These are phyloP conservation scores for Drosophila greeni DNA, from an alignment of 2,888 invertebrate genomes.

Conservation along the genomic window DNA sequence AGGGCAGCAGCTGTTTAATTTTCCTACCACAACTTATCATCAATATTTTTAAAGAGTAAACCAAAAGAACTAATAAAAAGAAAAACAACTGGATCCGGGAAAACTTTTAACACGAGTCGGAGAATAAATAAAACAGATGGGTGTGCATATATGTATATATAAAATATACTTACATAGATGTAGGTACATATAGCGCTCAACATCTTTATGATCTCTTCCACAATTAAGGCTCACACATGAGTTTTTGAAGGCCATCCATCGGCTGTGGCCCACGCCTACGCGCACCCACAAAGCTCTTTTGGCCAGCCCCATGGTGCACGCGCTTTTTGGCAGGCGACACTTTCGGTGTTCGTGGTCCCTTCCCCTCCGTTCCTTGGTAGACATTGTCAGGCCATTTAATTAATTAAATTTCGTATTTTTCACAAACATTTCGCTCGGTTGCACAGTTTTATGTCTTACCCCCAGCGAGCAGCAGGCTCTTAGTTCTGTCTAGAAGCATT, in stretches of 20 bases:
- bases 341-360: conserved; percentile 39
- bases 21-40: conserved; percentile 1
- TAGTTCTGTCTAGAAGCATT: conserved; percentile 29
- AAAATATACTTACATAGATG: conserved; percentile 11
- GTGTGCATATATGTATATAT: conserved; percentile 9
- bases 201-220: conserved; percentile 49
- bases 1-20: conserved; percentile 8
- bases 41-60: conserved; percentile 11
- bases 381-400: conserved; percentile 42
- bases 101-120: conserved; percentile 35
- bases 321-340: conserved; percentile 72
- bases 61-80: conserved; percentile 28
- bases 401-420: conserved; percentile 51
- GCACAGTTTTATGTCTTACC: conserved; percentile 30
- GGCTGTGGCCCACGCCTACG: conserved; percentile 26
- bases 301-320: conserved; percentile 58
- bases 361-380: background rate
- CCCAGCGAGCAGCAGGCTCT: conserved; percentile 31
- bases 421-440: conserved; percentile 18
- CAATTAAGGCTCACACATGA: conserved; percentile 68
- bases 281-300: conserved; percentile 30
- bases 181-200: conserved; percentile 13
- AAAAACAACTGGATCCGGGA: conserved; percentile 47
- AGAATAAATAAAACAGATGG: conserved; percentile 60
- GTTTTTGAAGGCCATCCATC: conserved; percentile 67